Conservation (phyloP, 1,140 invertebrate species). For the Procambarus clarkii region DNA sequence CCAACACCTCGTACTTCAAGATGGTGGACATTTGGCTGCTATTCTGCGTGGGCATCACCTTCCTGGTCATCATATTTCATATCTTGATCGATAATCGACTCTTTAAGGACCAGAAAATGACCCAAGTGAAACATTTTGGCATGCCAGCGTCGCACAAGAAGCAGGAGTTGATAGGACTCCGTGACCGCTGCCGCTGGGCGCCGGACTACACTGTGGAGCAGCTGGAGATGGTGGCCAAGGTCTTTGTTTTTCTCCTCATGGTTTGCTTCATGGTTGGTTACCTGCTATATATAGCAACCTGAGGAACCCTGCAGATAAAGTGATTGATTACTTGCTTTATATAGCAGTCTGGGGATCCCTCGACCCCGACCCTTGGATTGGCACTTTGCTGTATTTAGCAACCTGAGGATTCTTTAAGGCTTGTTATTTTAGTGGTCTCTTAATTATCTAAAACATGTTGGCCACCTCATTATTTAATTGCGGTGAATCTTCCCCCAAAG, state of each 20-base stretch:
- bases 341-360: too few relatives aligned
- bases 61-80: slow-evolving; percentile 49
- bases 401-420: too few relatives aligned
- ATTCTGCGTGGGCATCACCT: slow-evolving; percentile 41
- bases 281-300: neutral
- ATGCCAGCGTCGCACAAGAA: neutral
- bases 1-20: slow-evolving; percentile 44
- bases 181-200: neutral
- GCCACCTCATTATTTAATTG: too few relatives aligned
- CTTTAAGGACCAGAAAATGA: neutral
- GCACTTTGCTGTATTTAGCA: too few relatives aligned
- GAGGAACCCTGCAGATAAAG: too few relatives aligned
- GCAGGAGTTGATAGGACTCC: neutral
- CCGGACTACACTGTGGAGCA: neutral
- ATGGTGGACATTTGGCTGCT: slow-evolving; percentile 49
- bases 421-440: too few relatives aligned
- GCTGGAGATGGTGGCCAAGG: slow-evolving; percentile 8
- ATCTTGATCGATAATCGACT: slow-evolving; percentile 40
- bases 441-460: too few relatives aligned
- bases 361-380: too few relatives aligned
- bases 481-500: too few relatives aligned
- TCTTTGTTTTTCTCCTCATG: slow-evolving; percentile 6
- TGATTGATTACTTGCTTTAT: too few relatives aligned
- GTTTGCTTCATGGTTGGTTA: slow-evolving; percentile 14
- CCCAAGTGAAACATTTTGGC: slow-evolving; percentile 10